phyloP scores from a whole-genome alignment of 2,113 vertebrate genomes.

The Burhinus bistriatus region DNA sequence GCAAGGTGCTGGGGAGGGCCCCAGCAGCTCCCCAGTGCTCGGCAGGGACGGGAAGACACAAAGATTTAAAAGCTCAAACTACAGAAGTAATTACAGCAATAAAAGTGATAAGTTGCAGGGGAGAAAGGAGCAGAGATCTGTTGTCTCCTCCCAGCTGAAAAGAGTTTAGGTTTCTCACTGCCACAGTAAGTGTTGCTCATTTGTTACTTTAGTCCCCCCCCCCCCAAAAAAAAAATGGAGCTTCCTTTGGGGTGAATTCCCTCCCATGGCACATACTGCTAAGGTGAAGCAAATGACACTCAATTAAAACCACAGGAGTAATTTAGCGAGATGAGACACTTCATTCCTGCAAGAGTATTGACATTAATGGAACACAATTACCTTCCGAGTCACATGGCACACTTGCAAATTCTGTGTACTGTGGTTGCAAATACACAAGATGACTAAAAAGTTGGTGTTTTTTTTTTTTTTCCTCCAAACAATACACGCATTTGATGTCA shows the following conservation, averaged over 20 bases:
- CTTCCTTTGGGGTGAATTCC: neutral
- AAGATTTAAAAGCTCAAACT: neutral
- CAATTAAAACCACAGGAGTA: neutral
- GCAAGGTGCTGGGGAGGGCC: neutral
- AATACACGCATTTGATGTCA: neutral
- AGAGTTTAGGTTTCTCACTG: neutral
- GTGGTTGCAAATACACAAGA: neutral
- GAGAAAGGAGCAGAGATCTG: neutral
- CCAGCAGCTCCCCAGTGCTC: neutral
- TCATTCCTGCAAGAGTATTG: neutral
- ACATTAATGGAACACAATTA: neutral
- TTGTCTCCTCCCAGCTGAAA: neutral
- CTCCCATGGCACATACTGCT: neutral
- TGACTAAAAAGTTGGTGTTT: neutral
- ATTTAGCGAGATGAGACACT: neutral
- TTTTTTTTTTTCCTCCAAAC: rapidly evolving
- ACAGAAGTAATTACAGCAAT: neutral
- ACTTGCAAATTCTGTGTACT: neutral
- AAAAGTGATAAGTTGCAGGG: neutral
- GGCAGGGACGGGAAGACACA: neutral
- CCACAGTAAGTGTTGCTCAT: neutral
- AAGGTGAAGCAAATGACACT: neutral
- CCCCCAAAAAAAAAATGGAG: neutral
- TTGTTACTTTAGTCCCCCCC: neutral
- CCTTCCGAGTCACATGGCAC: neutral